Base-by-base conservation (phyloP, 92 coral and sea anemone genomes). In the Anthopleura xanthogrammica region DNA sequence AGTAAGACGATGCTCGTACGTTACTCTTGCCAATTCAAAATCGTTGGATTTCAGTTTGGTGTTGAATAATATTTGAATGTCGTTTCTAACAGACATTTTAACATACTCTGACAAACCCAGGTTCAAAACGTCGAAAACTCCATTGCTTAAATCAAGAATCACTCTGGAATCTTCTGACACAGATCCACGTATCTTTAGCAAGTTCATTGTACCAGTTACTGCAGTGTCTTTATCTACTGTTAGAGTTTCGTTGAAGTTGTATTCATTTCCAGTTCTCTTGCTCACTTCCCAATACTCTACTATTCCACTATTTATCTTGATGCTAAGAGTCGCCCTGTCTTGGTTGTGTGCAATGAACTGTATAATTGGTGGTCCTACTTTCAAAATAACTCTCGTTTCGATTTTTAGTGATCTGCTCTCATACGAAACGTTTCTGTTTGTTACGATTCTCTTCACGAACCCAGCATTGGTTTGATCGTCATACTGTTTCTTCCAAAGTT, bases 121-220 rank as follows among this genome's bases (percentile, higher is more conserved):
- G 58, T 56, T 40, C 55, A 83, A 36, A 41, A 83, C 86, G 12
- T 75, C 86, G 16, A 83, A 74, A 74, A 83, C 80, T 29, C 80
- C 86, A 39, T 75, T 74, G 50, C 80, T 83, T 75, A 83, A 75
- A 83, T 83, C 86, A 83, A 83, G 86, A 73, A 83, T 78, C 29
- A 83, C 86, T 75, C 29, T 83, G 58, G 80, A 74, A 36, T 68
- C 42, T 68, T 83, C 42, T 54, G 80, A 46, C 56, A 75, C 6
- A 75, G 72, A 39, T 13, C 86, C 86, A 24, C 57, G 80, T n/a
- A 83, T 57, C 54, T 83, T 46, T 56, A 83, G 72, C 75, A 83
- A 83, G 57, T 83, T 83, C 86, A 83, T 83, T 12, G 79, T 83
- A 50, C 86, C 86, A 52, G 79, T 39, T n/a, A 83, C 68, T 56